Conservation (phyloP, 2,113 vertebrate genomes). For the Gavialis gangeticus region DNA sequence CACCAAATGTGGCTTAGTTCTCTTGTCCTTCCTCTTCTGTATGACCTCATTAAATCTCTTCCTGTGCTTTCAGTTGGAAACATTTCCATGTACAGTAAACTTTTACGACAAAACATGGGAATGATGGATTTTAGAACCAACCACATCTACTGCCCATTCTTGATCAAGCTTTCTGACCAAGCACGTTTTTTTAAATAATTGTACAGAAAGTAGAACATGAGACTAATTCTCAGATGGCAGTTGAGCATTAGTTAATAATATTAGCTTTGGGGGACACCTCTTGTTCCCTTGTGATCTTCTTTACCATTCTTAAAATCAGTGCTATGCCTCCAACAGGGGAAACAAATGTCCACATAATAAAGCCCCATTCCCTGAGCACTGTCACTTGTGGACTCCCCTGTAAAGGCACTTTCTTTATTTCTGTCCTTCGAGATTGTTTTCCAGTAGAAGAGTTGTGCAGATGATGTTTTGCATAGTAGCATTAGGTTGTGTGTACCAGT, state of each 20-base stretch:
- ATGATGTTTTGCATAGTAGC: background rate
- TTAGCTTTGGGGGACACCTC: background rate
- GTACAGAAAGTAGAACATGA: background rate
- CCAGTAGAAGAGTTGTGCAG: background rate
- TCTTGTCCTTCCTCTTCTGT: background rate
- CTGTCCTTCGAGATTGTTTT: background rate
- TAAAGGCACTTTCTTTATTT: background rate
- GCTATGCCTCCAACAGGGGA: background rate
- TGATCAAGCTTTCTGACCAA: background rate
- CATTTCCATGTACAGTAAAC: background rate
- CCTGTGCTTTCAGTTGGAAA: background rate
- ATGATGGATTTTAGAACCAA: background rate
- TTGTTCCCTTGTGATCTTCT: background rate
- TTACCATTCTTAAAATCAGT: background rate
- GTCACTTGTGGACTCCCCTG: background rate
- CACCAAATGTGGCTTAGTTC: background rate
- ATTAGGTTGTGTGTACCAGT: background rate
- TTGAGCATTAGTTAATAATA: background rate
- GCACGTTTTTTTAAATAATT: constrained; percentile 1
- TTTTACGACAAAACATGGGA: background rate
- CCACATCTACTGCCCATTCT: background rate
- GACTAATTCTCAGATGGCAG: background rate
- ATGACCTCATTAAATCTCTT: background rate
- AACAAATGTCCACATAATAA: constrained; percentile 5
- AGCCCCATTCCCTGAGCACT: rapidly evolving